A percentile compares a stretch with the other conserved stretches of the same genome.
Evolutionary conservation across 2,888 invertebrate genomes (phyloP).

Genomic region (Caenorhabditis sinica): DNA sequence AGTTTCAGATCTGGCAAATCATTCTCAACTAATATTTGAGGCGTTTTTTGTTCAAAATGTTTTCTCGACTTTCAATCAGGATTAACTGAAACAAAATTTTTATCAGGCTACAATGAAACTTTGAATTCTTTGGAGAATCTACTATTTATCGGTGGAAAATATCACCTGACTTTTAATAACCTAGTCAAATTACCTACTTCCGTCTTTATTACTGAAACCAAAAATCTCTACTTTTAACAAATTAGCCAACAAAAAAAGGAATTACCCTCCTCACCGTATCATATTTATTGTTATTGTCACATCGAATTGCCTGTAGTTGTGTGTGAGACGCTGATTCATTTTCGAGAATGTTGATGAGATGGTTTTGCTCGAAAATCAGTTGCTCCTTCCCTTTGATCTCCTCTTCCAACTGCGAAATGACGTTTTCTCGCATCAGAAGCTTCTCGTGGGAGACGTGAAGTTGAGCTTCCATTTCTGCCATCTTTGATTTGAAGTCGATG

Average conservation of each 20-base stretch:
- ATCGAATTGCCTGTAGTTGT: conserved; percentile 64
- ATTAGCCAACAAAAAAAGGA: background rate
- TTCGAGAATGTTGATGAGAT: conserved; percentile 73
- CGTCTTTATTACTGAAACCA: background rate
- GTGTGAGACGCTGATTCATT: conserved; percentile 63
- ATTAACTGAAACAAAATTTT: no score
- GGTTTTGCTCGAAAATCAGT: conserved; percentile 72
- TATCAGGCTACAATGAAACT: no score
- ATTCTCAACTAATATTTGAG: no score
- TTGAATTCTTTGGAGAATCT: no score
- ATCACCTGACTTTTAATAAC: no score
- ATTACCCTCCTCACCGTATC: conserved; percentile 62
- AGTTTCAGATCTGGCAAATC: no score
- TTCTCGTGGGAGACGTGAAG: conserved; percentile 66
- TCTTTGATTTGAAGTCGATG: conserved; percentile 45
- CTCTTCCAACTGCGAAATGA: conserved; percentile 73
- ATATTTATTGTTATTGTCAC: conserved; percentile 68
- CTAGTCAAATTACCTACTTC: no score
- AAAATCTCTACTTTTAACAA: background rate
- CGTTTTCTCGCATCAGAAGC: conserved; percentile 70
- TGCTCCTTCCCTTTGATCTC: conserved; percentile 71
- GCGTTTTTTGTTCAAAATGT: no score
- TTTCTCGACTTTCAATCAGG: no score
- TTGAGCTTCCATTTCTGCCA: conserved; percentile 64
- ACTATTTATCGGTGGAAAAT: no score